These are phyloP conservation scores for Planococcus citri DNA, from an alignment of 1,140 invertebrate species.

Conservation along the genomic window DNA sequence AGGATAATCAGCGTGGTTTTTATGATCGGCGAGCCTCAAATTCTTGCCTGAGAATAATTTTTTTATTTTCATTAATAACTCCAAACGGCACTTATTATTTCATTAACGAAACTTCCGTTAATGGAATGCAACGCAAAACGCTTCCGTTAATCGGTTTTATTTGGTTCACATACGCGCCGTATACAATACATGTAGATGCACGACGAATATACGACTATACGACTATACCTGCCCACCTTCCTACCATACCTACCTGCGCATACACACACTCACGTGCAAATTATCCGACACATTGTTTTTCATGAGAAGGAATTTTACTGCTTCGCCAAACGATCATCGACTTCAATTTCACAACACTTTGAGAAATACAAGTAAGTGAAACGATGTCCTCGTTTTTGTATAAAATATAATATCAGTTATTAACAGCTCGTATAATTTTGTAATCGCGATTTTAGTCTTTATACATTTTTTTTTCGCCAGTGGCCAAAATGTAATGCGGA, in stretches of 20 bases:
- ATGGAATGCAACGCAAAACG: not conserved
- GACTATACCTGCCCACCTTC: too few species aligned
- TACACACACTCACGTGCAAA: not conserved
- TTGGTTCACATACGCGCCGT: not conserved
- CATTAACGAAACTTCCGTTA: conserved; percentile 6
- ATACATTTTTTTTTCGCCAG: not conserved
- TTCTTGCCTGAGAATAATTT: conserved; percentile 1
- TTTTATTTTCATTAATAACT: conserved; percentile 5
- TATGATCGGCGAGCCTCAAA: not conserved
- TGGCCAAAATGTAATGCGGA: too few species aligned
- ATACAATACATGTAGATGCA: too few species aligned
- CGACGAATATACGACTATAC: too few species aligned
- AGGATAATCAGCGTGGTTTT: not conserved
- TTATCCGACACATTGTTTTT: conserved; percentile 7
- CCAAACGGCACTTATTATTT: not conserved
- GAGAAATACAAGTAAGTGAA: not conserved
- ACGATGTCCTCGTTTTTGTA: not conserved
- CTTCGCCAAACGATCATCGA: not conserved
- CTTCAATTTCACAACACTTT: conserved; percentile 2
- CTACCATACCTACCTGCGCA: too few species aligned
- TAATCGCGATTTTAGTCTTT: too few species aligned
- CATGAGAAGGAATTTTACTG: not conserved
- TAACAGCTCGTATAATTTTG: not conserved
- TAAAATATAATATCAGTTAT: not conserved
- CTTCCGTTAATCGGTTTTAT: conserved; percentile 3